Conservation (phyloP, 2,888 invertebrate genomes). For the Ochropleura leucogaster region DNA sequence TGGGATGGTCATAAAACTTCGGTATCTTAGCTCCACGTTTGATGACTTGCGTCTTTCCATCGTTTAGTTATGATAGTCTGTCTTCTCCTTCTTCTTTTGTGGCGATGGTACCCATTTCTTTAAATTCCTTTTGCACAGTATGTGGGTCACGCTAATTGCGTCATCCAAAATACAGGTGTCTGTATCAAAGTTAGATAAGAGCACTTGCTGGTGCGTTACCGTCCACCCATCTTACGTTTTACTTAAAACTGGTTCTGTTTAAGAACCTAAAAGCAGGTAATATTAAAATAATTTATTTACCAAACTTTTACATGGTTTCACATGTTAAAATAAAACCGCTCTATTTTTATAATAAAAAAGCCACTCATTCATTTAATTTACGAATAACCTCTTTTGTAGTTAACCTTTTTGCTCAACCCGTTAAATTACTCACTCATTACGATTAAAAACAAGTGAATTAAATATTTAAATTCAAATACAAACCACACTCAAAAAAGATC, state of each 20-base stretch:
- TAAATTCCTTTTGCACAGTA: too few species aligned
- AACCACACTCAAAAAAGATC: constrained; percentile 45
- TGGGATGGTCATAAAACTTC: neutral
- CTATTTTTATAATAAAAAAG: constrained; percentile 10
- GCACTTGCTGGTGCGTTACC: neutral
- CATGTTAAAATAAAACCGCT: constrained; percentile 19
- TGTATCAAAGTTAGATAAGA: neutral
- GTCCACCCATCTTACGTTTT: constrained; percentile 2
- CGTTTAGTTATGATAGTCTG: neutral
- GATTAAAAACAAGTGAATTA: constrained; percentile 43
- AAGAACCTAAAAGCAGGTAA: constrained; percentile 17
- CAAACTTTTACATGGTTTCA: constrained; percentile 13
- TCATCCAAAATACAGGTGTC: too few species aligned
- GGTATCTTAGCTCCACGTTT: neutral
- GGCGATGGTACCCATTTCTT: too few species aligned
- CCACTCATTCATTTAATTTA: constrained; percentile 40
- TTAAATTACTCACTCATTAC: constrained; percentile 22
- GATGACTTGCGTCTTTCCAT: neutral
- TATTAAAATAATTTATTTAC: constrained; percentile 28
- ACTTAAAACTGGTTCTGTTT: constrained; percentile 11
- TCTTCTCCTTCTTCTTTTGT: too few species aligned
- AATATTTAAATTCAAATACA: constrained; percentile 59
- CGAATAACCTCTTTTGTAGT: constrained; percentile 16
- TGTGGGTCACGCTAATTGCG: too few species aligned
- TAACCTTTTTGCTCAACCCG: constrained; percentile 19